Base-by-base conservation (phyloP, 2,888 invertebrate species). In the Latrodectus hesperus region DNA sequence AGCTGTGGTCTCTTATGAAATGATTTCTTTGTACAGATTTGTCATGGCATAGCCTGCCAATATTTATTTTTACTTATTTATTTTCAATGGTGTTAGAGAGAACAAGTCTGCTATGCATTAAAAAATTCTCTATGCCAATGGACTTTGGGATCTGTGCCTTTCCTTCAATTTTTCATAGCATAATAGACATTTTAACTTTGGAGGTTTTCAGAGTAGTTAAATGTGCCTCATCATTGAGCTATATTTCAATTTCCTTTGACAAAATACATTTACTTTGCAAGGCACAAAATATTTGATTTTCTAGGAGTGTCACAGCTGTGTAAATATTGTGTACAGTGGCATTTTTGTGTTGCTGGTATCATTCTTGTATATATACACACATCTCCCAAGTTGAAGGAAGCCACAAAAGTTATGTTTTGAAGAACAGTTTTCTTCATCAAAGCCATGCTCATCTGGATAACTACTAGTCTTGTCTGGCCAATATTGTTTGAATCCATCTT, bases 41-140 rank as follows among this genome's bases (percentile, higher is more conserved):
- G 65, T 74, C 68, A 17, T 74, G 82, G 87, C 87, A 82, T 74
- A 83, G 87, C 70, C 73, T 82, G 83, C 83, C 87, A 83, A 64
- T 88, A 88, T 88, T 88, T 88, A 88, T 88, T 88, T 82, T 77
- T 77, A 87, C 75, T 85, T 81, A 87, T 87, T 87, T 87, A 87
- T 81, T 87, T 71, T 60, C 74, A 81, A 77, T 49, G 38, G 38
- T 38, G 38, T 38, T 38, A 38, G 38, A 38, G 38, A 38, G 38
- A 38, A 38, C 6, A 38, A 38, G 38, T 38, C 38, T 38, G 38
- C 38, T 38, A 38, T 38, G 38, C 38, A 38, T 38, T 38, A 38
- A 38, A 38, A 38, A 38, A 38, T 6, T 38, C 38, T 38, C 38
- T 38, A 38, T 38, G 38, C 38, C 38, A 38, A 38, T 38, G 38